These are phyloP conservation scores for Gryllus bimaculatus DNA, from an alignment of 1,140 invertebrate genomes.

Conservation along the genomic window DNA sequence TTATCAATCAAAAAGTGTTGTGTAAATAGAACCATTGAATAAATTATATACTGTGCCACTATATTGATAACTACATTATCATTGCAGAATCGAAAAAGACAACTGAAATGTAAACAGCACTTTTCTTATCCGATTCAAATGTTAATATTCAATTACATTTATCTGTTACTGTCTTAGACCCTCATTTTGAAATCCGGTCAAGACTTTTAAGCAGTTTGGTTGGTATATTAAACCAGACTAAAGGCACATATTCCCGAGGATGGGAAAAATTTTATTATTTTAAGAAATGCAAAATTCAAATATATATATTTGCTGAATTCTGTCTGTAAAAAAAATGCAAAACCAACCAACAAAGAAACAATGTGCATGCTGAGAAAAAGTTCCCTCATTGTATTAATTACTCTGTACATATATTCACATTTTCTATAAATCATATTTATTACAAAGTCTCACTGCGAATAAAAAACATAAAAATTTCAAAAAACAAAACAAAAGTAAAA, in stretches of 20 bases:
- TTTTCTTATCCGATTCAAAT: neutral
- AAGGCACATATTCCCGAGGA: neutral
- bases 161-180: neutral
- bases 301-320: constrained; percentile 24
- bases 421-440: constrained; percentile 22
- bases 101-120: neutral
- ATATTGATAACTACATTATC: neutral
- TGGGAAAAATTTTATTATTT: neutral
- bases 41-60: constrained; percentile 1
- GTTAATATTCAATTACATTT: neutral
- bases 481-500: constrained; percentile 2
- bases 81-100: neutral
- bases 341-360: constrained; percentile 20
- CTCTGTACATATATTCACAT: constrained; percentile 22
- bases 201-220: neutral
- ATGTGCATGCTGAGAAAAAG: constrained; percentile 23
- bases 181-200: no score
- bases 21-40: neutral
- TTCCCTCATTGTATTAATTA: constrained; percentile 17
- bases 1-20: neutral
- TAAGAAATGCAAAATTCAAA: constrained; percentile 21
- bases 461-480: neutral
- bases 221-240: neutral
- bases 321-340: constrained; percentile 21
- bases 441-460: constrained; percentile 20